Base-by-base conservation (phyloP, 2,113 vertebrate species). In the Propithecus coquereli region DNA sequence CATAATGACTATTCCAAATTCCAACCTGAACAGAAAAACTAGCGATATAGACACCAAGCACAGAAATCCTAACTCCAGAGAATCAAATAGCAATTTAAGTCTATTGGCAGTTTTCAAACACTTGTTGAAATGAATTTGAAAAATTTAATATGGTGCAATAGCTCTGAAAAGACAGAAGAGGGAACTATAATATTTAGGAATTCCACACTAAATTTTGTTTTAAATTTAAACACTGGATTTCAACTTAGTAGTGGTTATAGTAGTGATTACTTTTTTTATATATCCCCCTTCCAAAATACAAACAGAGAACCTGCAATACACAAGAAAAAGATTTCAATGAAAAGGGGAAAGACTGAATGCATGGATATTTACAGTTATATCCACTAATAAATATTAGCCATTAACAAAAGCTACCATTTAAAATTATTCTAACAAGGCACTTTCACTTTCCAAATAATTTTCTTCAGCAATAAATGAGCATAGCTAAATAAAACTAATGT, bases 181-280 rank as follows among this genome's bases (percentile, higher is more conserved):
- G 96, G 97, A 97, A 95, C 96, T 94, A 71, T 82, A 94, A 66
- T 90, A 96, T 94, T 90, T 95, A 95, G 37, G 40, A 97, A 97
- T 88, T 77, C 27, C 54, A 97, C 17, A 87, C n/a, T 89, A 90
- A 70, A 70, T 90, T 96, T 93, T 91, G 20, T 83, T 86, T 94
- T 45, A 94, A 87, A 81, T 73, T 73, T 84, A 96, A 91, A 70
- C 52, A 81, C 22, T 45, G 52, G 81, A 57, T 81, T 90, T 92
- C 71, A 95, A 96, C 30, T 82, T 77, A 61, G 37, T 68, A 91
- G 79, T 40, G 8, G 9, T 63, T 97, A 86, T 18, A 90, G 8
- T 59, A 74, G 70, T 80, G 32, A 59, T 54, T 61, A 76, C 25
- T 74, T 17, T 80, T 17, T 34, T 88, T 82, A 50, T 40, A 74